phyloP scores from a whole-genome alignment of 2,113 vertebrate species.

The Tragulus kanchil region DNA sequence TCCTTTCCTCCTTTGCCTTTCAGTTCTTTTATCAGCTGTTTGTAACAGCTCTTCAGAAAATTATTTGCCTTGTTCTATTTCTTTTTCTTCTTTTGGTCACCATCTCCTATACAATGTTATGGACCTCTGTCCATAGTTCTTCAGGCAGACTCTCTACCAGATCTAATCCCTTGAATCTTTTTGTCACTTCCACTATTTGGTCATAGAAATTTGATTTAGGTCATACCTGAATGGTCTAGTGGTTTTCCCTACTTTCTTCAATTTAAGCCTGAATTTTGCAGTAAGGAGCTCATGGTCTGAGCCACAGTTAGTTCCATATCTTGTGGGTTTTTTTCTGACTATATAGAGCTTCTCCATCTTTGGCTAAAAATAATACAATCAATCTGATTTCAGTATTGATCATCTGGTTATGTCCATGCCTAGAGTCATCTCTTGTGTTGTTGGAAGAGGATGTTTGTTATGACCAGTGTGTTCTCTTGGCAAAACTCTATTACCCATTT shows the following conservation, averaged over 20 bases:
- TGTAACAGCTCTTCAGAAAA: no score
- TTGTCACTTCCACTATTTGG: neutral
- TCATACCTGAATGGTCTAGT: neutral
- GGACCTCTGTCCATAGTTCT: neutral
- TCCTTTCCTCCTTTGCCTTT: no score
- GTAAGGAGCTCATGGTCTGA: neutral
- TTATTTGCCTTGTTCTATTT: no score
- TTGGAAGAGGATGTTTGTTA: neutral
- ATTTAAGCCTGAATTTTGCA: neutral
- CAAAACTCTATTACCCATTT: neutral
- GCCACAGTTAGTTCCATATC: neutral
- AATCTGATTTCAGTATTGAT: neutral
- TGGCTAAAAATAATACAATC: neutral
- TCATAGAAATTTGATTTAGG: neutral
- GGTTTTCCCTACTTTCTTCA: neutral
- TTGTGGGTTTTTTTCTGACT: neutral
- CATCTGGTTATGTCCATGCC: neutral
- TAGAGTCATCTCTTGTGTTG: neutral
- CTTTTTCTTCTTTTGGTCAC: no score
- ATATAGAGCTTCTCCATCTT: neutral
- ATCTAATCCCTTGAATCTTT: neutral
- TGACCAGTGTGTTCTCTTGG: neutral
- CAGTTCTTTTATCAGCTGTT: no score
- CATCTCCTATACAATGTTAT: neutral
- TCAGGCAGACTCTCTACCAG: neutral